Conservation (phyloP, 2,797 vertebrate genomes). For the Adelosebastes latens region DNA sequence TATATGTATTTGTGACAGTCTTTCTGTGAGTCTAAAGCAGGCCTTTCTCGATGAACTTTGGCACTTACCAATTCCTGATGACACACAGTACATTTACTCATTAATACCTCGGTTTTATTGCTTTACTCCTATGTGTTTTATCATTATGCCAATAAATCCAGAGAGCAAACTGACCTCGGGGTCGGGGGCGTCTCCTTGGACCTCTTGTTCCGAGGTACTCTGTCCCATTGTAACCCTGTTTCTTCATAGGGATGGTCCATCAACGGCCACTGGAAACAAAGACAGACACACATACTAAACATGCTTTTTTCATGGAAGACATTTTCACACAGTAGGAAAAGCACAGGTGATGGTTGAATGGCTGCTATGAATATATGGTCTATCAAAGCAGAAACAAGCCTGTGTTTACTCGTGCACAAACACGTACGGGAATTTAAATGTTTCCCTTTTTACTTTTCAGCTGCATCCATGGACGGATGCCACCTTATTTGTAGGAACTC, state of each 20-base stretch:
- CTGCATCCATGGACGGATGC: not conserved
- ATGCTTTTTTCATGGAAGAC: not conserved
- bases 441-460: not conserved
- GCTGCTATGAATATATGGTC: not conserved
- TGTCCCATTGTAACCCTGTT: conserved; percentile 85
- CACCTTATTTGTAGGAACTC: not conserved
- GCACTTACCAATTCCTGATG: not conserved
- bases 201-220: conserved; percentile 82
- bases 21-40: not conserved
- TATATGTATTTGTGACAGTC: not conserved
- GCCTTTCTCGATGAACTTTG: not conserved
- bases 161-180: conserved; percentile 68
- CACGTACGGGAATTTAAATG: not conserved
- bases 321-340: not conserved
- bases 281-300: conserved; percentile 25
- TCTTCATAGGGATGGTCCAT: conserved; percentile 85
- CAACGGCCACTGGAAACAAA: conserved; percentile 76
- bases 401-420: not conserved
- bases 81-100: not conserved
- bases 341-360: not conserved
- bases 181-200: conserved; percentile 56
- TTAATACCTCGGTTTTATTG: not conserved
- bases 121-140: not conserved
- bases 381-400: not conserved
- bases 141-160: conserved; percentile 1